phyloP scores from a whole-genome alignment of 2,113 vertebrate species.

The Onychostoma macrolepis region DNA sequence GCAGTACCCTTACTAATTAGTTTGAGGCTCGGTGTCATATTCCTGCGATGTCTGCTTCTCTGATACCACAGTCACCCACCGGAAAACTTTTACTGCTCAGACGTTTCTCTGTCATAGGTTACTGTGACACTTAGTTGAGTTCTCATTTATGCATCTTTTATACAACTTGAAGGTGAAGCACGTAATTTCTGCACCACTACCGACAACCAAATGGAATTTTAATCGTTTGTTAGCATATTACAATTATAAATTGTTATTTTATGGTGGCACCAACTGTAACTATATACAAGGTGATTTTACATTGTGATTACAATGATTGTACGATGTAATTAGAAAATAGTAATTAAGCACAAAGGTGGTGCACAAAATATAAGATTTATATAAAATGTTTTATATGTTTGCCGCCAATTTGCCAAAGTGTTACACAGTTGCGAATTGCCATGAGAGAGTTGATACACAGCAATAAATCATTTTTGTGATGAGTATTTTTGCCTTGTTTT shows the following conservation, averaged over 20 bases:
- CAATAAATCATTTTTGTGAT: too few relatives aligned
- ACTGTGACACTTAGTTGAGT: not conserved
- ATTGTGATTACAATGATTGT: too few relatives aligned
- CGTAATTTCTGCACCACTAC: not conserved
- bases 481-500: too few relatives aligned
- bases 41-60: slow-evolving; percentile 26
- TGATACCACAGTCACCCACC: not conserved
- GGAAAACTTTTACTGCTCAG: not conserved
- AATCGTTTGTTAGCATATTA: not conserved
- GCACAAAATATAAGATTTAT: not conserved
- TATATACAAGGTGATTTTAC: not conserved
- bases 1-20: slow-evolving; percentile 41
- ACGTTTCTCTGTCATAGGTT: not conserved
- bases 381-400: not conserved
- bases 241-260: not conserved
- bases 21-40: slow-evolving; percentile 48
- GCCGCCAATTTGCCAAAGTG: not conserved
- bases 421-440: not conserved
- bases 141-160: not conserved
- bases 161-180: not conserved
- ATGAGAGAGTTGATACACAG: not conserved
- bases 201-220: not conserved
- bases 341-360: not conserved
- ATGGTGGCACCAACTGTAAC: not conserved
- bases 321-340: not conserved